Evolutionary conservation across 2,888 invertebrate genomes (phyloP).

Genomic region (Cheilosia scutellata): DNA sequence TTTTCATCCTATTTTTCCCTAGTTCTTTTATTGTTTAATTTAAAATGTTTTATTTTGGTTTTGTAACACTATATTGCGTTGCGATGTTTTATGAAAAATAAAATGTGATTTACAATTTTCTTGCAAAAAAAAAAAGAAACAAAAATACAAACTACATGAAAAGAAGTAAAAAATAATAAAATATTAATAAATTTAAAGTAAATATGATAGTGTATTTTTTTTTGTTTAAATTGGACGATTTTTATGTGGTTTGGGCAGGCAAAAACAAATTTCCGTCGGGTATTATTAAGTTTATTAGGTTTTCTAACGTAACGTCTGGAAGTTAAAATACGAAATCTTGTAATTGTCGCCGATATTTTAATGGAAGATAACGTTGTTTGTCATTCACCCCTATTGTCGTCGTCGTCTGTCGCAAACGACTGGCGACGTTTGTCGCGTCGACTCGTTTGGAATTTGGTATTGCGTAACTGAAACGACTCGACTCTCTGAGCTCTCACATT

Average conservation of each 20-base stretch:
- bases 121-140: slow-evolving; percentile 36
- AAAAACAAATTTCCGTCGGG: not conserved
- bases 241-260: not conserved
- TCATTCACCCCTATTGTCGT: too few species aligned
- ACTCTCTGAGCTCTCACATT: too few species aligned
- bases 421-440: too few species aligned
- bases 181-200: slow-evolving; percentile 66
- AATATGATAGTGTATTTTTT: not conserved
- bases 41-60: slow-evolving; percentile 31
- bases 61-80: slow-evolving; percentile 58
- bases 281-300: not conserved
- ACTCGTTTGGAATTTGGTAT: too few species aligned
- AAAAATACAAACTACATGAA: slow-evolving; percentile 35
- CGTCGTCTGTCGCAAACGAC: too few species aligned
- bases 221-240: slow-evolving; percentile 5
- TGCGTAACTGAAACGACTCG: too few species aligned
- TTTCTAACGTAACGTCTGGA: too few species aligned
- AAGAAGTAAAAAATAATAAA: slow-evolving; percentile 64
- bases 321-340: too few species aligned
- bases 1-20: slow-evolving; percentile 38
- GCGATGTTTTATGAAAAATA: slow-evolving; percentile 62
- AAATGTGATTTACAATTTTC: slow-evolving; percentile 72
- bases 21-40: slow-evolving; percentile 12
- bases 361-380: too few species aligned
- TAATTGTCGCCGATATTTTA: too few species aligned